phyloP scores from a whole-genome alignment of 2,113 vertebrate genomes.

The Mesembrinibis cayennensis region DNA sequence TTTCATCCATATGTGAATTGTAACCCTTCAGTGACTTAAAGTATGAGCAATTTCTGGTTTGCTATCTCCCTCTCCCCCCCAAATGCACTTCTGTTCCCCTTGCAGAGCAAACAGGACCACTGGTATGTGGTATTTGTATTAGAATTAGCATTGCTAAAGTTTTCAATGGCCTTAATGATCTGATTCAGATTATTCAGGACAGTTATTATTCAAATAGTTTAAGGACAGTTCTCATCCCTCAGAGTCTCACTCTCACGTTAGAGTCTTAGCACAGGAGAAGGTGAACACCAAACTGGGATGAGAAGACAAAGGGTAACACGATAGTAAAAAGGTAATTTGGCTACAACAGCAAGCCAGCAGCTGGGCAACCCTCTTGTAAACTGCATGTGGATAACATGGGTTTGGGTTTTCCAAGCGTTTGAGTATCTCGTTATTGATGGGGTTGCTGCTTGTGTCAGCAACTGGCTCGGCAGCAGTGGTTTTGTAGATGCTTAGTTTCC shows the following conservation, averaged over 20 bases:
- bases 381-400: neutral
- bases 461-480: neutral
- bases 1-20: constrained; percentile 34
- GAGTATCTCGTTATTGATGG: neutral
- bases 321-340: neutral
- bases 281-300: neutral
- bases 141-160: neutral
- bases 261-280: neutral
- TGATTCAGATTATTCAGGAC: neutral
- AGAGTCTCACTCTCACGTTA: neutral
- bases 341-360: neutral
- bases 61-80: neutral
- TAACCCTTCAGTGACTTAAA: neutral
- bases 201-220: neutral
- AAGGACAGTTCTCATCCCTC: neutral
- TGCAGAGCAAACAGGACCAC: neutral
- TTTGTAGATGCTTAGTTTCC: neutral
- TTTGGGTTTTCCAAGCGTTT: neutral
- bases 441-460: neutral
- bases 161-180: neutral
- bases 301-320: neutral
- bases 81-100: neutral
- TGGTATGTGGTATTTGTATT: neutral
- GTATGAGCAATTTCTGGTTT: neutral
- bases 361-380: neutral